These are phyloP conservation scores for Ginglymostoma cirratum DNA, from an alignment of 2,113 vertebrate genomes.

Conservation along the genomic window DNA sequence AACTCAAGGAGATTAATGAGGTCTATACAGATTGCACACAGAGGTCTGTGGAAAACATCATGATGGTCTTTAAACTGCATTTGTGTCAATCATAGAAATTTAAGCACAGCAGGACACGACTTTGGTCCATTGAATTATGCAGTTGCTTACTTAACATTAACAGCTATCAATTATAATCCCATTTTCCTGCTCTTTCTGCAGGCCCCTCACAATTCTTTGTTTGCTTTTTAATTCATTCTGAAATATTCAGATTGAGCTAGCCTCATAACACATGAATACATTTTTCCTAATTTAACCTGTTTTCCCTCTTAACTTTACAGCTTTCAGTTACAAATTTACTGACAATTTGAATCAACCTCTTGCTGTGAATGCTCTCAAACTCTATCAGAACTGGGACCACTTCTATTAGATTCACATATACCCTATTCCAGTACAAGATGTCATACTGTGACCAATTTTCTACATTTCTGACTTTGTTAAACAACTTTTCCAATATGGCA, in stretches of 20 bases:
- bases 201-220: not conserved
- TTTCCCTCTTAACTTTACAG: not conserved
- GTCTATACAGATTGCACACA: not conserved
- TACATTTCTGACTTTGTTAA: no score
- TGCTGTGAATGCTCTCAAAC: not conserved
- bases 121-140: not conserved
- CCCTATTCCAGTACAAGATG: not conserved
- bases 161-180: not conserved
- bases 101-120: not conserved
- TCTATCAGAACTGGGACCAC: not conserved
- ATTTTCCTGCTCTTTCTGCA: not conserved
- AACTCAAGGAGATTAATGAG: not conserved
- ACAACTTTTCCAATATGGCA: no score
- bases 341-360: not conserved
- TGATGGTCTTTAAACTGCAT: not conserved
- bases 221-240: not conserved
- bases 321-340: not conserved
- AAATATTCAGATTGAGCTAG: not conserved
- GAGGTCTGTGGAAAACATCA: not conserved
- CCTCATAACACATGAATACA: not conserved
- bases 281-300: not conserved
- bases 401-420: not conserved
- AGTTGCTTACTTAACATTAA: not conserved
- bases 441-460: no score
- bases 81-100: not conserved